Evolutionary conservation across 2,797 vertebrate genomes (phyloP).

Genomic region (Helarctos malayanus): DNA sequence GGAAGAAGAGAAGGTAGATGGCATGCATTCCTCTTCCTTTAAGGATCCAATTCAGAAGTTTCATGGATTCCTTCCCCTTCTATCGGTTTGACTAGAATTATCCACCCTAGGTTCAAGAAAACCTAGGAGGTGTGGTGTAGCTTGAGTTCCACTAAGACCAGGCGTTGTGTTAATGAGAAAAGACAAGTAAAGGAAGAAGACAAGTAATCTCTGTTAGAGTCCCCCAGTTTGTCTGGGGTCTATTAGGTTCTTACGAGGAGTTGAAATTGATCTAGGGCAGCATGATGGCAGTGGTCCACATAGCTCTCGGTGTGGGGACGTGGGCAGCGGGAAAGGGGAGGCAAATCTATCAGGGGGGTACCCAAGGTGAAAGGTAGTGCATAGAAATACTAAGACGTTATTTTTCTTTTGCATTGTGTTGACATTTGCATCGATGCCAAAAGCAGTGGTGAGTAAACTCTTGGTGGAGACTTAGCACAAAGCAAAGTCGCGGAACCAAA

Average conservation of each 20-base stretch:
- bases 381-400: neutral
- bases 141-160: neutral
- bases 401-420: neutral
- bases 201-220: neutral
- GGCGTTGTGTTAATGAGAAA: neutral
- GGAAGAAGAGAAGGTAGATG: neutral
- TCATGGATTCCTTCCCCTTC: neutral
- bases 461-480: neutral
- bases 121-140: accelerated
- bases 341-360: neutral
- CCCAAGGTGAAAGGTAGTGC: neutral
- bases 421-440: neutral
- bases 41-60: neutral
- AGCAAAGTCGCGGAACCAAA: neutral
- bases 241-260: neutral
- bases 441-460: neutral
- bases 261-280: neutral
- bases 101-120: neutral
- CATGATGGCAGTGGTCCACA: neutral
- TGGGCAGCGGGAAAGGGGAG: neutral
- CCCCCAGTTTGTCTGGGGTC: neutral
- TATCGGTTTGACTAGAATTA: neutral
- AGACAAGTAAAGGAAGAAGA: neutral
- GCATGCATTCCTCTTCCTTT: neutral
- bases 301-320: accelerated